Percentiles rank a stretch among this genome's conserved stretches.
phyloP scores from a whole-genome alignment of 2,797 vertebrate species.

The Anas flavirostris region DNA sequence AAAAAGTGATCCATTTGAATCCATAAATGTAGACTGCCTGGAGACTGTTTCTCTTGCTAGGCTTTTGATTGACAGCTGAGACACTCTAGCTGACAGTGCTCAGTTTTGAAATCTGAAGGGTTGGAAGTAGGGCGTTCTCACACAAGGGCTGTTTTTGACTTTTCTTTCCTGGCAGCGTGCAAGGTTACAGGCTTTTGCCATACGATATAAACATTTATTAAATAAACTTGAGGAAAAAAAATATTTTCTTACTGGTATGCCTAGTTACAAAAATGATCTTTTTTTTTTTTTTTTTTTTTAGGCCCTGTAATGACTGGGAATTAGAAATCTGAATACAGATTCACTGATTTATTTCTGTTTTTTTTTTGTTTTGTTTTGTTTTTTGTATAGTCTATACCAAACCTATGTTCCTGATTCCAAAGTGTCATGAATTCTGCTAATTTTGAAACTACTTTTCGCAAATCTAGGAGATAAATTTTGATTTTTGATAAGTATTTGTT shows the following conservation, averaged over 20 bases:
- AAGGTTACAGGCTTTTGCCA: neutral
- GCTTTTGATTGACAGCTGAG: conserved; percentile 63
- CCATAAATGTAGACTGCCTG: conserved; percentile 6
- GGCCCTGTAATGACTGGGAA: neutral
- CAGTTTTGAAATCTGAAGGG: neutral
- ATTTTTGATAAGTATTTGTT: neutral
- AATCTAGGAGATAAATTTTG: neutral
- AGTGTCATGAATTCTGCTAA: neutral
- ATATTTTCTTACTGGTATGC: neutral
- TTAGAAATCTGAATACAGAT: neutral
- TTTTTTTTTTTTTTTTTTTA: neutral
- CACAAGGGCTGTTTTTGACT: neutral
- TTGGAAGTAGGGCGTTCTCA: neutral
- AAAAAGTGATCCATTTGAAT: neutral
- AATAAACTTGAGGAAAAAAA: neutral
- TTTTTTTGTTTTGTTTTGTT: neutral
- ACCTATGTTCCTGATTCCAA: neutral
- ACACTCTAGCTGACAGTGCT: conserved; percentile 53
- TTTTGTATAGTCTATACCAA: neutral
- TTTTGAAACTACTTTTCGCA: neutral
- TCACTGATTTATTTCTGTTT: rapidly evolving
- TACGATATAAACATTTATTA: neutral
- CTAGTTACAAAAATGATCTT: neutral
- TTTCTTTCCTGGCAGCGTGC: neutral
- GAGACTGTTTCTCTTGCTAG: conserved; percentile 25